Percentiles rank a stretch among this genome's conserved stretches.
Conservation (phyloP, 2,113 vertebrate genomes). For the Sinocyclocheilus rhinocerous region DNA sequence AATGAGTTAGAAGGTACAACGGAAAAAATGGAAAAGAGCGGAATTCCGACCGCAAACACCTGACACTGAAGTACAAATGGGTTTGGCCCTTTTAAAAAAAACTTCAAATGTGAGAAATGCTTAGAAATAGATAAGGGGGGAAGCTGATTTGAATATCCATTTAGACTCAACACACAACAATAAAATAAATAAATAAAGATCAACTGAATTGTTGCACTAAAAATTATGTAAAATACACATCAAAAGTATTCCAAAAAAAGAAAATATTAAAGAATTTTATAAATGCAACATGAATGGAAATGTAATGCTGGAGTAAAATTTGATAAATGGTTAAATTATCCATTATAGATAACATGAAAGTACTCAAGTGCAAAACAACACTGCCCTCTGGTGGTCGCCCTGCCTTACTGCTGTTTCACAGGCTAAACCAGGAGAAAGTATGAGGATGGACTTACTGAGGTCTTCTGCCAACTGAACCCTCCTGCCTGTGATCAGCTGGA, state of each 20-base stretch:
- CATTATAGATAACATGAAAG: neutral
- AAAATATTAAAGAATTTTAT: neutral
- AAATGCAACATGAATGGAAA: neutral
- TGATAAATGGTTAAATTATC: neutral
- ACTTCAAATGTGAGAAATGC: neutral
- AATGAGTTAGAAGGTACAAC: neutral
- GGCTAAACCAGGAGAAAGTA: neutral
- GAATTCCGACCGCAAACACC: neutral
- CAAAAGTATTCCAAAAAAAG: neutral
- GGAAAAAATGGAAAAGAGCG: neutral
- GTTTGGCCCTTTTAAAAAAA: neutral
- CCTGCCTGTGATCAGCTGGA: conserved; percentile 88
- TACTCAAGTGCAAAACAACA: conserved; percentile 19
- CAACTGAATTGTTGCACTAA: neutral
- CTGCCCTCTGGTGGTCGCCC: conserved; percentile 19
- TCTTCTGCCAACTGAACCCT: conserved; percentile 95
- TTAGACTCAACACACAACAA: neutral
- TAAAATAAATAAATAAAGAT: no score
- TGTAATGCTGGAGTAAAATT: neutral
- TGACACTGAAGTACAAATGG: neutral
- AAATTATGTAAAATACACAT: neutral
- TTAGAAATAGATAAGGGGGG: neutral
- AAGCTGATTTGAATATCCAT: neutral
- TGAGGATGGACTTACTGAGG: conserved; percentile 85
- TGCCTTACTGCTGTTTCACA: neutral